Conservation (phyloP, 2,888 invertebrate species). For the Gibbula magus region DNA sequence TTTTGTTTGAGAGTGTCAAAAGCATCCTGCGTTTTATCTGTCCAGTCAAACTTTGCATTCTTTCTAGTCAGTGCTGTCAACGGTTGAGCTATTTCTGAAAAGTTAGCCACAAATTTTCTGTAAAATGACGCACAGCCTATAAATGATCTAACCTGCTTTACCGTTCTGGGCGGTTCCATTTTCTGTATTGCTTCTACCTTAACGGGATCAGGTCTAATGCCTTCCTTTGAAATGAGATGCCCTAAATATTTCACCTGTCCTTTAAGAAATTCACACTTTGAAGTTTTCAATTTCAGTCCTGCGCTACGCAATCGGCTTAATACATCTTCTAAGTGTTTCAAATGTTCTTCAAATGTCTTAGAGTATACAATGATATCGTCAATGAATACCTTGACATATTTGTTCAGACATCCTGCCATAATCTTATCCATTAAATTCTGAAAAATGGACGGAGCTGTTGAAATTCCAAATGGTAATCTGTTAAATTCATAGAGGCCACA, state of each 20-base stretch:
- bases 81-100: slow-evolving; percentile 10
- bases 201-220: neutral
- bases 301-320: slow-evolving; percentile 12
- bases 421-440: slow-evolving; percentile 15
- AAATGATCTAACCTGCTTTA: neutral
- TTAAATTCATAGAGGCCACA: neutral
- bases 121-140: slow-evolving; percentile 1
- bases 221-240: slow-evolving; percentile 22
- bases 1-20: slow-evolving; percentile 19
- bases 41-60: slow-evolving; percentile 3
- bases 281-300: slow-evolving; percentile 25
- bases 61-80: slow-evolving; percentile 6
- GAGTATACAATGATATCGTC: no score
- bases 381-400: slow-evolving; percentile 19
- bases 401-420: slow-evolving; percentile 2
- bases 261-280: slow-evolving; percentile 28
- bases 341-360: slow-evolving; percentile 11
- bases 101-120: neutral
- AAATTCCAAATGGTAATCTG: slow-evolving; percentile 11
- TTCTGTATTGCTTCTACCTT: slow-evolving; percentile 6
- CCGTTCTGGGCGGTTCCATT: neutral
- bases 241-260: slow-evolving; percentile 23
- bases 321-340: slow-evolving; percentile 15
- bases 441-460: no score
- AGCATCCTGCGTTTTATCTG: neutral